These are phyloP conservation scores for Bufotes viridis DNA, from an alignment of 2,797 vertebrate genomes.

Conservation along the genomic window DNA sequence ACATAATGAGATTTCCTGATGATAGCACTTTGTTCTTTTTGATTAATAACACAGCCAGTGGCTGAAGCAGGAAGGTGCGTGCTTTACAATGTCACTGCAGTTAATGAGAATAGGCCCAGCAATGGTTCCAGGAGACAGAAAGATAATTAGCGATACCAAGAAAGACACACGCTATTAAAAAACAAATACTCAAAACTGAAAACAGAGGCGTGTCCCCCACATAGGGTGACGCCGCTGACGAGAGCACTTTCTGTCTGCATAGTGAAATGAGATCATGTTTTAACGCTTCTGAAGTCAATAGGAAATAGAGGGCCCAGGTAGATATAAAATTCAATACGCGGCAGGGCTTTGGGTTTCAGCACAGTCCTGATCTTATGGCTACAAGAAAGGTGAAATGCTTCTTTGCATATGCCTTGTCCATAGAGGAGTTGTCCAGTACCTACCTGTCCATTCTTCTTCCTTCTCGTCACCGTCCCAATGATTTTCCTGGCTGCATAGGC, in stretches of 20 bases:
- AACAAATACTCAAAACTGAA: constrained; percentile 35
- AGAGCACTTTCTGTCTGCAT: neutral
- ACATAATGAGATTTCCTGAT: constrained; percentile 51
- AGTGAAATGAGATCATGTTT: neutral
- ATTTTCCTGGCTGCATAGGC: neutral
- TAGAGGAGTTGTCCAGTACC: neutral
- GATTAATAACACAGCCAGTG: constrained; percentile 44
- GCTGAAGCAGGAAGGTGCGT: constrained; percentile 30
- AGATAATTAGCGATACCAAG: constrained; percentile 38
- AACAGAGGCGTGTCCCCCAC: constrained; percentile 19
- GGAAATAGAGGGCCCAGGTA: neutral
- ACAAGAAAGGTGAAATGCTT: neutral
- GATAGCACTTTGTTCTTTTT: constrained; percentile 19
- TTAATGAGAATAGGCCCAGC: constrained; percentile 53
- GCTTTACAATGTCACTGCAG: constrained; percentile 32
- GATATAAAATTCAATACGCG: neutral
- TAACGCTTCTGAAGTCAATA: neutral
- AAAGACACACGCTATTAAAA: constrained; percentile 44
- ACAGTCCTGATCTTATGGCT: neutral
- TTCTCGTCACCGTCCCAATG: neutral
- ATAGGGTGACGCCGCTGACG: neutral
- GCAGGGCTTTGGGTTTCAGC: neutral
- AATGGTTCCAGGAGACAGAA: constrained; percentile 39
- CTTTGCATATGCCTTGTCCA: neutral
- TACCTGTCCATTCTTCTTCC: neutral